Evolutionary conservation across 2,113 vertebrate species (phyloP), one percentile per base, ranked within the genome.

Genomic region (Rhinolophus ferrumequinum): DNA sequence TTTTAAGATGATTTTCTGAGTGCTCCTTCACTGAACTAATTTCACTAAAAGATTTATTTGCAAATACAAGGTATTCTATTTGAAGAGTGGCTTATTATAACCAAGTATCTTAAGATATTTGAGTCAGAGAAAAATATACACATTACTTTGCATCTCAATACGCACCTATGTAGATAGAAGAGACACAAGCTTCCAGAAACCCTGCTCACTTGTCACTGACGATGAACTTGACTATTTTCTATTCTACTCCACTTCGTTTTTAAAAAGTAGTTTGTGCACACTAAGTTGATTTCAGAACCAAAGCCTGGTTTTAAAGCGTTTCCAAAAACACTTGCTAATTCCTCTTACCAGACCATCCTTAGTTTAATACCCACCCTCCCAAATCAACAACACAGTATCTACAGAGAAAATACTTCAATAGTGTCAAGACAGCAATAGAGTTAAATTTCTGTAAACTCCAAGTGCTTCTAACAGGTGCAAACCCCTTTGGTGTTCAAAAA

Each of bases 1-100:
- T 75, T 88, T 91, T 56, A 85, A 94, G 54, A 50, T 88, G 30
- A 18, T 90, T 96, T 94, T n/a, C 62, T 64, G 30, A 93, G 69
- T 69, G 12, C 11, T 56, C 11, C 21, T 79, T 47, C 69, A 41
- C 88, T 44, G 18, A 85, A 92, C 13, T 81, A 69, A 88, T 69
- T 95, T 93, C 52, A 67, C 62, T 66, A 80, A 47, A 47, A 93
- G 64, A 18, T 4, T 75, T 72, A 92, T 73, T 94, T 79, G 62
- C 30, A 95, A 95, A 80, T 93, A 54, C 3, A 75, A 90, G 26
- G 7, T 52, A 69, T 83, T 85, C 56, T 70, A 38, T 75, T 76
- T 79, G 67, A 89, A 94, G 56, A 44, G 50, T 60, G 30, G 35
- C 38, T 93, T 76, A 54, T 54, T 84, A 47, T 24, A 85, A 84